phyloP scores from a whole-genome alignment of 2,888 invertebrate species.

The Caenorhabditis sp. region DNA sequence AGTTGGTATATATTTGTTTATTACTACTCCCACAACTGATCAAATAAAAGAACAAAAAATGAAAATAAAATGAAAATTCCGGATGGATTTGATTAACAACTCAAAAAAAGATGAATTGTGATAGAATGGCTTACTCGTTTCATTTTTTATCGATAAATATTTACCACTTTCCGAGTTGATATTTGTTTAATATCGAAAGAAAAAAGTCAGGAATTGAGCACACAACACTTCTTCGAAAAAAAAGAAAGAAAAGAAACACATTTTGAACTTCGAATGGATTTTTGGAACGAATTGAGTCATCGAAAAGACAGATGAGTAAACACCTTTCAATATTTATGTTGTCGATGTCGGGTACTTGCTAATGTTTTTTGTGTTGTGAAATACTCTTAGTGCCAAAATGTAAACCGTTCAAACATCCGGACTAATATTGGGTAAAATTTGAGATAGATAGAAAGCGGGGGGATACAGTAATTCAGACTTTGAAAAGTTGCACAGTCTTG shows the following conservation, averaged over 20 bases:
- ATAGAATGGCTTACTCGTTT: not conserved
- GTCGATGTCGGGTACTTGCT: too few species aligned
- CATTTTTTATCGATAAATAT: not conserved
- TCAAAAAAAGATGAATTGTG: not conserved
- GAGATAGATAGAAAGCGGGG: too few species aligned
- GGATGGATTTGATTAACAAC: not conserved
- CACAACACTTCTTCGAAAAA: not conserved
- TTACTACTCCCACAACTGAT: not conserved
- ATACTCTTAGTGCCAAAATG: too few species aligned
- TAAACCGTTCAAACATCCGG: too few species aligned
- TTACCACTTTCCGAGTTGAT: not conserved
- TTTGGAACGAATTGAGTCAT: not conserved
- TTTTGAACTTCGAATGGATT: not conserved
- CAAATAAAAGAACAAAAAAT: not conserved
- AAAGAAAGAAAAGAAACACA: too few species aligned
- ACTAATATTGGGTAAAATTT: too few species aligned
- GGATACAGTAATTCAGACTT: too few species aligned
- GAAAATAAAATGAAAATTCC: not conserved
- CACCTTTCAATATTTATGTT: too few species aligned
- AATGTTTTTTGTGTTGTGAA: too few species aligned
- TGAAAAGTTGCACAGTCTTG: too few species aligned
- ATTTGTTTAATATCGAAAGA: not conserved
- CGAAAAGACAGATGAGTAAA: not conserved
- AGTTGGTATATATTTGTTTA: not conserved
- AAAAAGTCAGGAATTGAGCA: not conserved